Evolutionary conservation across 2,797 vertebrate species (phyloP).

Genomic region (Odontamblyopus lacepedii): DNA sequence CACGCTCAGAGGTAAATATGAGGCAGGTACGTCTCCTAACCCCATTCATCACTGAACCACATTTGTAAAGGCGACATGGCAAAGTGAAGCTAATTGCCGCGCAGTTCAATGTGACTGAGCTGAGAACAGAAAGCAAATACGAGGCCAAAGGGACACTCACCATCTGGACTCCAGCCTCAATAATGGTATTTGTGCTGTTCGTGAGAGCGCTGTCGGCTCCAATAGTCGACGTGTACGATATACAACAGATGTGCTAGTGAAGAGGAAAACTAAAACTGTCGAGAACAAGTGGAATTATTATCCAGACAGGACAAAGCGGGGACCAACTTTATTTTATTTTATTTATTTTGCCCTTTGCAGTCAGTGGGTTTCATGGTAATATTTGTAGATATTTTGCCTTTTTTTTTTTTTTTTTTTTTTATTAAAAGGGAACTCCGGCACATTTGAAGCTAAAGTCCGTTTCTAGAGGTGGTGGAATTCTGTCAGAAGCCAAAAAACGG

Average conservation of each 20-base stretch:
- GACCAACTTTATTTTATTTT: not conserved
- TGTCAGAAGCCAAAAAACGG: too few relatives aligned
- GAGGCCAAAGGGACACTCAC: constrained; percentile 1
- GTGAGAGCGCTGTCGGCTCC: not conserved
- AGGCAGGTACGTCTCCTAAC: not conserved
- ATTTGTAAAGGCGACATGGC: not conserved
- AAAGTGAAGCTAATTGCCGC: constrained; percentile 11
- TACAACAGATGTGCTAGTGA: not conserved
- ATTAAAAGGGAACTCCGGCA: not conserved
- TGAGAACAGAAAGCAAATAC: constrained; percentile 1
- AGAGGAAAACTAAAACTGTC: not conserved
- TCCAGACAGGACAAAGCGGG: not conserved
- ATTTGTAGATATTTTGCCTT: not conserved
- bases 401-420: not conserved
- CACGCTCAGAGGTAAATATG: not conserved
- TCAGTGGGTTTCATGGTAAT: too few relatives aligned
- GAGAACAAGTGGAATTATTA: not conserved
- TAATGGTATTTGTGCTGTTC: not conserved
- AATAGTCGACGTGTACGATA: not conserved
- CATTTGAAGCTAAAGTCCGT: too few relatives aligned
- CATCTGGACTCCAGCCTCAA: constrained; percentile 10
- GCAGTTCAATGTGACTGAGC: not conserved
- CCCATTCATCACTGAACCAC: constrained; percentile 15
- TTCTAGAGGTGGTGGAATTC: too few relatives aligned
- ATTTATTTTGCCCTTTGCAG: not conserved